Conservation (phyloP, 2,113 vertebrate genomes). For the Peromyscus maniculatus region DNA sequence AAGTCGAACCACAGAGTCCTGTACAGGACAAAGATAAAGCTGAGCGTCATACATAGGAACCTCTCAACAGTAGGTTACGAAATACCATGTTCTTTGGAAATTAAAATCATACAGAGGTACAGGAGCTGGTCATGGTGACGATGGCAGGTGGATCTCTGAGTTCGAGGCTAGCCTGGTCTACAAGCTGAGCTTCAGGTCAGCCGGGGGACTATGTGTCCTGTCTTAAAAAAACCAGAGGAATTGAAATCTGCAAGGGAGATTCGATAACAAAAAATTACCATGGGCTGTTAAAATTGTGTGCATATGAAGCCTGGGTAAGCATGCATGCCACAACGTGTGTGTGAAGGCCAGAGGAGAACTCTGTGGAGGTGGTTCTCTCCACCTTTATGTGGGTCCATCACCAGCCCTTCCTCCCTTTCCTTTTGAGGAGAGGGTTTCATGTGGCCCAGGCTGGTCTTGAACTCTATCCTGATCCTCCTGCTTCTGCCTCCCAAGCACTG, state of each 20-base stretch:
- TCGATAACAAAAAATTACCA: not conserved
- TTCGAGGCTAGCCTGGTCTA: not conserved
- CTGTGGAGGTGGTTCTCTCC: too few species aligned
- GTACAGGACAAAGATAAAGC: not conserved
- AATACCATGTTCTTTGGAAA: not conserved
- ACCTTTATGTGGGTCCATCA: not conserved
- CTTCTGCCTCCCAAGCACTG: not conserved
- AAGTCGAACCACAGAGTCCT: not conserved
- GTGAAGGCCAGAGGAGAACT: not conserved
- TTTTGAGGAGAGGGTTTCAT: too few species aligned
- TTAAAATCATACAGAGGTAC: not conserved
- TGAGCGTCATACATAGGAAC: not conserved
- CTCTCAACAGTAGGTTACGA: too few species aligned
- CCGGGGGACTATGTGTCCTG: not conserved
- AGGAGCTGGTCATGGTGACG: not conserved
- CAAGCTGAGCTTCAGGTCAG: not conserved
- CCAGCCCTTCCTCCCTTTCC: too few species aligned
- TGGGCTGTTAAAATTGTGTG: not conserved
- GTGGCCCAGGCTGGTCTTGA: not conserved
- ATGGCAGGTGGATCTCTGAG: not conserved
- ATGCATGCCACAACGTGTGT: accelerated
- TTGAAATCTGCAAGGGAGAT: not conserved
- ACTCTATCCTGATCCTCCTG: not conserved
- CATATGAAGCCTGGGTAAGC: not conserved
- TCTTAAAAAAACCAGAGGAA: not conserved